These are phyloP conservation scores for Chloebia gouldiae DNA, from an alignment of 2,113 vertebrate genomes.

Conservation along the genomic window DNA sequence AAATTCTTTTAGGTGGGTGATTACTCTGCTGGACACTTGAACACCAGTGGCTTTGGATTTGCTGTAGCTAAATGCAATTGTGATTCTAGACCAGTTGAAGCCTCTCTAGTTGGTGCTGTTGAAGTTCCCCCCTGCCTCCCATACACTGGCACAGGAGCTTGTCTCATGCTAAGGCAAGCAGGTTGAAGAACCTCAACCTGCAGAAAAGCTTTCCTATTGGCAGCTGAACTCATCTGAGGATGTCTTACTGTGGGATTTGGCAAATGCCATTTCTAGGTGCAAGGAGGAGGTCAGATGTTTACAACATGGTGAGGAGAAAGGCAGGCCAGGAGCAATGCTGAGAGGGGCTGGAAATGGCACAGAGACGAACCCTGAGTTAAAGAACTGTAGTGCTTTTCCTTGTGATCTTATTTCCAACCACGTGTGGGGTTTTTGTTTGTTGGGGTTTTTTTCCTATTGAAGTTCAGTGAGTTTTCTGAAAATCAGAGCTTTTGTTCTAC, in stretches of 20 bases:
- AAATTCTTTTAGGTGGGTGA: neutral
- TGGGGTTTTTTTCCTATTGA: neutral
- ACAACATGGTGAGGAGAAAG: neutral
- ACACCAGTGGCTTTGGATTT: neutral
- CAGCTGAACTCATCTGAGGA: neutral
- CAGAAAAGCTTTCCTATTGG: neutral
- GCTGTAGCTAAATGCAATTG: neutral
- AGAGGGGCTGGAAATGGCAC: neutral
- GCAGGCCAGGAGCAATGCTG: neutral
- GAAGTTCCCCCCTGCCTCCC: neutral
- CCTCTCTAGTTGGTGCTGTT: neutral
- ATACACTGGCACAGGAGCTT: neutral
- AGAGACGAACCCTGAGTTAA: neutral
- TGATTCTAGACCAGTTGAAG: neutral
- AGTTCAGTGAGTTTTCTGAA: neutral
- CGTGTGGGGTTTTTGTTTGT: neutral
- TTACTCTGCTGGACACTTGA: neutral
- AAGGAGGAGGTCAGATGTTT: neutral
- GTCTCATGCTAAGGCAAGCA: neutral
- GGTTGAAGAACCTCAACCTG: neutral
- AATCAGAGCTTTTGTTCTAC: neutral
- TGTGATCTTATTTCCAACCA: neutral
- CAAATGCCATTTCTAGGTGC: neutral
- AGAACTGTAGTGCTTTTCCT: neutral
- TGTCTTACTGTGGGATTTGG: neutral